Evolutionary conservation across 2,797 vertebrate species (phyloP).

Genomic region (Lacerta bilineata): DNA sequence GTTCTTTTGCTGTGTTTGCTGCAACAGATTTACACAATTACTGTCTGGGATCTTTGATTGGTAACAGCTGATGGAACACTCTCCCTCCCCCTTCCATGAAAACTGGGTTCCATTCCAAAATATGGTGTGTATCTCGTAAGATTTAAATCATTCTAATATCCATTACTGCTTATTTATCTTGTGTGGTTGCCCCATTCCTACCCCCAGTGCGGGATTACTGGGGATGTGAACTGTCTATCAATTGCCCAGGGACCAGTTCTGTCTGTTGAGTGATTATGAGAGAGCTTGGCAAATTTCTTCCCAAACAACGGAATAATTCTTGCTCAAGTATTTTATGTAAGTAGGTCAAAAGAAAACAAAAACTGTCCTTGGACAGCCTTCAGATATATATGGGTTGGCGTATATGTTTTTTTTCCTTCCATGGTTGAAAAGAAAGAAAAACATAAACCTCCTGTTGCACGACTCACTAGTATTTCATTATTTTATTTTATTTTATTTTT

Average conservation of each 20-base stretch:
- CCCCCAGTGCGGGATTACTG: background rate
- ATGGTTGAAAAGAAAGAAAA: constrained; percentile 54
- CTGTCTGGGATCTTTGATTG: background rate
- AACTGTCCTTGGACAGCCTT: constrained; percentile 67
- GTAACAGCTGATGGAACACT: background rate
- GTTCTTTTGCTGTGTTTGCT: background rate
- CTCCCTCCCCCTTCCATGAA: constrained; percentile 6
- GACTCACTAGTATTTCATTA: constrained; percentile 56
- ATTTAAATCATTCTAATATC: constrained; percentile 32
- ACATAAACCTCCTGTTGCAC: constrained; percentile 47
- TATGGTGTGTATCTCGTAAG: constrained; percentile 16
- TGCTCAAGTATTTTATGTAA: constrained; percentile 66
- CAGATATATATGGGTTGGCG: constrained; percentile 50
- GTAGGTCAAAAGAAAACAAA: constrained; percentile 73
- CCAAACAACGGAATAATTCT: constrained; percentile 62
- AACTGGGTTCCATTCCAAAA: background rate
- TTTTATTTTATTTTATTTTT: constrained; percentile 55
- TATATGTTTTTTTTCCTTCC: constrained; percentile 44
- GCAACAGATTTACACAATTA: background rate
- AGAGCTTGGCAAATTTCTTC: constrained; percentile 43
- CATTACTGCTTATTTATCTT: constrained; percentile 30
- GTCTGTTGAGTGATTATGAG: constrained; percentile 64
- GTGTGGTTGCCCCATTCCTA: constrained; percentile 61
- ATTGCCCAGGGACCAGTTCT: constrained; percentile 55
- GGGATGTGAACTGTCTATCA: constrained; percentile 47